A percentile compares a stretch with the other conserved stretches of the same genome.
phyloP scores from a whole-genome alignment of 2,113 vertebrate genomes.

The Corvus hawaiiensis region DNA sequence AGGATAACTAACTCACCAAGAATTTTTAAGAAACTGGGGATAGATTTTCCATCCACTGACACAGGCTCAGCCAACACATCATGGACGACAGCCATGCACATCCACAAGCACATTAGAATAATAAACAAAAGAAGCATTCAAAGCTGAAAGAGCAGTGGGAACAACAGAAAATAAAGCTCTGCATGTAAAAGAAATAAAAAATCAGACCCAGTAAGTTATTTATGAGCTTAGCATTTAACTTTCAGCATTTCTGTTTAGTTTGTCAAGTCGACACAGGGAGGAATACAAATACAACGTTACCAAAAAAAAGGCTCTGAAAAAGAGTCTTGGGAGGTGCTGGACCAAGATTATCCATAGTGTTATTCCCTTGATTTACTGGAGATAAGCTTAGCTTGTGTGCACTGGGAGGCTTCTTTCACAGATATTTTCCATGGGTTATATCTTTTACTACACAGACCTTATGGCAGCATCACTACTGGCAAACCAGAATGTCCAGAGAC shows the following conservation, averaged over 20 bases:
- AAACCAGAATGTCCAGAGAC: not conserved
- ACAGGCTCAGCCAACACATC: constrained; percentile 3
- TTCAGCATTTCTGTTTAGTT: not conserved
- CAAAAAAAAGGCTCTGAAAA: not conserved
- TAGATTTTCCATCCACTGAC: not conserved
- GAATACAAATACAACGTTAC: not conserved
- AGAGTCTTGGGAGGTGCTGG: not conserved
- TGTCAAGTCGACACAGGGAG: not conserved
- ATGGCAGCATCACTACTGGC: not conserved
- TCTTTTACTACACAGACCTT: not conserved
- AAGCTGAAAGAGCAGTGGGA: constrained; percentile 15
- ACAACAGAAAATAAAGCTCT: not conserved
- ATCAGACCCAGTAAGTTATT: constrained; percentile 49
- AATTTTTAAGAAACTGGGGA: constrained; percentile 70
- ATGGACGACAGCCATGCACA: not conserved
- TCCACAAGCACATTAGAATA: constrained; percentile 53
- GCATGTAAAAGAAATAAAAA: constrained; percentile 23
- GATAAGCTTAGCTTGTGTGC: not conserved
- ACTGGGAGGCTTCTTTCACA: not conserved
- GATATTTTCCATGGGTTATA: not conserved
- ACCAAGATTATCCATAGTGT: not conserved
- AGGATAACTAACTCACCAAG: constrained; percentile 66
- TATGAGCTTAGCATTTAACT: not conserved
- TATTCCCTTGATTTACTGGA: not conserved
- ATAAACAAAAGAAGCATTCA: constrained; percentile 37